Percentiles rank a stretch among this genome's conserved stretches.
Conservation (phyloP, 2,888 invertebrate genomes). For the Coecobrya sp. region DNA sequence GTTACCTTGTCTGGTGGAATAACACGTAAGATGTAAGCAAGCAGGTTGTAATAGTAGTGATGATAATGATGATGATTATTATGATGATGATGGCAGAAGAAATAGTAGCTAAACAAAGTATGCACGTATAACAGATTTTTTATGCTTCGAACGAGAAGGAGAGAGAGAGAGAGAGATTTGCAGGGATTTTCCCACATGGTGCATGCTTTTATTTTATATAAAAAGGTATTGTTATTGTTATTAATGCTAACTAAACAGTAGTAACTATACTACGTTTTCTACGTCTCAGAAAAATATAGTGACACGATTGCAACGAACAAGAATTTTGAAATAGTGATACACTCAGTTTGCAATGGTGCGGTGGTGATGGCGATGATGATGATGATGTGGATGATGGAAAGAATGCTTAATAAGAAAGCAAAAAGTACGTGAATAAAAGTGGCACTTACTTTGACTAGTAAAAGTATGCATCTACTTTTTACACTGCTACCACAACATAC, state of each 20-base stretch:
- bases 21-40: not conserved
- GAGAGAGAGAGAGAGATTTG: slow-evolving; percentile 32
- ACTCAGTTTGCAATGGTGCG: too few species aligned
- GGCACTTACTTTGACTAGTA: not conserved
- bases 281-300: not conserved
- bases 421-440: not conserved
- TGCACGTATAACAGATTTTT: slow-evolving; percentile 6
- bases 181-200: slow-evolving; percentile 60
- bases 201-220: slow-evolving; percentile 8
- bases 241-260: not conserved
- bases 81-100: not conserved
- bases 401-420: not conserved
- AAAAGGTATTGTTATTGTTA: slow-evolving; percentile 7
- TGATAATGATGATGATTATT: not conserved
- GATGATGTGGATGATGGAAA: not conserved
- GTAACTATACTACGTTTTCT: not conserved
- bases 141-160: slow-evolving; percentile 7
- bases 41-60: not conserved
- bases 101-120: not conserved
- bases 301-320: not conserved
- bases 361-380: not conserved
- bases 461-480: slow-evolving; percentile 24
- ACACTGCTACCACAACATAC: not conserved
- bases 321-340: slow-evolving; percentile 10
- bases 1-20: slow-evolving; percentile 58